Base-by-base conservation (phyloP, 2,888 invertebrate genomes). In the Tyria jacobaeae region DNA sequence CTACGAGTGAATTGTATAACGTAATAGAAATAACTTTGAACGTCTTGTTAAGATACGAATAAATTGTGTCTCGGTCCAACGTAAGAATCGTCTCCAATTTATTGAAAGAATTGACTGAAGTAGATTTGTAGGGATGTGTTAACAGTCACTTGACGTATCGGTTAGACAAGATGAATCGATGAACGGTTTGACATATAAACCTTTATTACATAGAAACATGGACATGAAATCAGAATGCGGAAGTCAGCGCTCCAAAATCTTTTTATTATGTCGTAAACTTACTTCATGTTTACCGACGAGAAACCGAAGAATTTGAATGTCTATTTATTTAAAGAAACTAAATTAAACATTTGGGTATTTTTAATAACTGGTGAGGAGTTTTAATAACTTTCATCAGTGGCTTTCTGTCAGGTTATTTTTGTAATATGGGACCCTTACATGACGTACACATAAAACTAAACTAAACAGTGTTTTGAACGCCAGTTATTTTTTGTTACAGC, bases 1-100 rank as follows among this genome's bases (percentile, higher is more conserved):
- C 24, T 3, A 35, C 35, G 24, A 7, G 24, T 44, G 17, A 53
- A 37, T 59, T 50, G 27, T 50, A 56, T 35, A 51, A n/a, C 34
- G 57, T 58, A 41, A 50, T 34, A 51, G 41, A 60, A 27, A 15
- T 53, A 59, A 49, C 49, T 49, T 49, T 54, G 17, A 47, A 58
- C n/a, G 47, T 25, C 10, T 44, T 35, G 24, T 14, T 35, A 6
- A 15, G 34, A 12, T 51, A 5, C 15, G 14, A 21, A 21, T 24
- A 21, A 51, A 47, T 24, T 35, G 21, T 24, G 34, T 21, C 41
- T 21, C 10, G 17, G 21, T 44, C 44, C 24, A 17, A 39, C 31
- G n/a, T 44, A 37, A 21, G 14, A 27, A 37, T n/a, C 21, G 35
- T 9, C 24, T 51, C 24, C 35, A 51, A 24, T 51, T 24, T 35